A percentile compares a stretch with the other conserved stretches of the same genome.
Conservation (phyloP, 2,797 vertebrate species). For the Myripristis murdjan region DNA sequence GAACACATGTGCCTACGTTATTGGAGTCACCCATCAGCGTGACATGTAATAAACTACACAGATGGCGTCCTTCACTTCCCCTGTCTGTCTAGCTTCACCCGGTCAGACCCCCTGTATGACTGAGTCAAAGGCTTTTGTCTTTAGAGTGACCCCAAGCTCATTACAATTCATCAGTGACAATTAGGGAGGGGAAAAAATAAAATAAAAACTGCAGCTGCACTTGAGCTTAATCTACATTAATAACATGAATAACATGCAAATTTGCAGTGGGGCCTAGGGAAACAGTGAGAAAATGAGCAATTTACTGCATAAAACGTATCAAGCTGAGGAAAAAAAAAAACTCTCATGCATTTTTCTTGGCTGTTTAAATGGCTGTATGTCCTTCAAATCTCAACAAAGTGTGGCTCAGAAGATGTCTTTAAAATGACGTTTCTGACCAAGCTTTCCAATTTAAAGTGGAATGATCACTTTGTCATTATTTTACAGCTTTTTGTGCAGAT, state of each 20-base stretch:
- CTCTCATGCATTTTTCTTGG: neutral
- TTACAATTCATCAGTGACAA: constrained; percentile 17
- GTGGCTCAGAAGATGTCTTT: too few species aligned
- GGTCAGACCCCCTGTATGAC: neutral
- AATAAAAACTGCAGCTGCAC: neutral
- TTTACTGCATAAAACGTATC: constrained; percentile 22
- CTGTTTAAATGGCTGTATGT: too few species aligned
- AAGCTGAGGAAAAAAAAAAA: constrained; percentile 8
- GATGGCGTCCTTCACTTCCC: constrained; percentile 17
- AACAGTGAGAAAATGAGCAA: constrained; percentile 2
- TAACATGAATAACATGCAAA: constrained; percentile 42
- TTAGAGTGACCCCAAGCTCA: constrained; percentile 1
- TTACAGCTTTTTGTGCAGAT: too few species aligned
- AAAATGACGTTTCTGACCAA: too few species aligned
- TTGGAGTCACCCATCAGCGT: too few species aligned
- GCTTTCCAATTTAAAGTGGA: too few species aligned
- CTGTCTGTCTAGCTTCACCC: constrained; percentile 17
- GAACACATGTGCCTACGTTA: too few species aligned
- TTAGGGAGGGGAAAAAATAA: constrained; percentile 9
- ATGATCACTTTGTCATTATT: too few species aligned
- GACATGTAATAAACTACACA: neutral
- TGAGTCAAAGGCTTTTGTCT: constrained; percentile 7
- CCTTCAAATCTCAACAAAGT: too few species aligned
- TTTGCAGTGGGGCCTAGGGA: constrained; percentile 3
- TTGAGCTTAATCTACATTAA: constrained; percentile 31